A percentile compares a stretch with the other conserved stretches of the same genome.
Evolutionary conservation across 2,113 vertebrate genomes (phyloP).

Genomic region (Pelobates fuscus): DNA sequence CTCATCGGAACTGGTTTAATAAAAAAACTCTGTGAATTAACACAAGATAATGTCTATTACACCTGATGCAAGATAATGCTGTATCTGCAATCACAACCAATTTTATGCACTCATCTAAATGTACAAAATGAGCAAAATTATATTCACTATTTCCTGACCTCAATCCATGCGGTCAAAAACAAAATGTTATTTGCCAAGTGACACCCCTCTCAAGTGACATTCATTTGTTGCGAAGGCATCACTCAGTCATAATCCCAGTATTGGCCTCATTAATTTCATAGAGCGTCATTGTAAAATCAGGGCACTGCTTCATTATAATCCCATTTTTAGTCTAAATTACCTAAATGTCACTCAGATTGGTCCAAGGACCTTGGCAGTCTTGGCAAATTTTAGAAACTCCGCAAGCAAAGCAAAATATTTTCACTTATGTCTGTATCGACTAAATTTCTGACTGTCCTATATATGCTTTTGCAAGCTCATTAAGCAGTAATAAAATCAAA

Average conservation of each 20-base stretch:
- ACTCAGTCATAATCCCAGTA: slow-evolving; percentile 41
- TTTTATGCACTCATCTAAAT: not conserved
- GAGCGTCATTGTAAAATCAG: slow-evolving; percentile 45
- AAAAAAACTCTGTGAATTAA: slow-evolving; percentile 21
- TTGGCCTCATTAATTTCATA: slow-evolving; percentile 45
- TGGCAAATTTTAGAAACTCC: slow-evolving; percentile 47
- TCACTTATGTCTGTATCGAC: slow-evolving; percentile 19
- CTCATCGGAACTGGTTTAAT: not conserved
- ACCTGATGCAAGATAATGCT: slow-evolving; percentile 5
- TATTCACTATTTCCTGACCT: slow-evolving; percentile 1
- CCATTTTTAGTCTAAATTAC: slow-evolving; percentile 50
- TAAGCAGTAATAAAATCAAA: slow-evolving; percentile 43
- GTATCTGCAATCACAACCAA: not conserved
- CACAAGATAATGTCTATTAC: not conserved
- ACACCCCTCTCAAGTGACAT: slow-evolving; percentile 41
- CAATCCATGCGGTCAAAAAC: slow-evolving; percentile 22
- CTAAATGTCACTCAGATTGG: slow-evolving; percentile 49
- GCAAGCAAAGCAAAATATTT: slow-evolving; percentile 49
- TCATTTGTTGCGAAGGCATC: slow-evolving; percentile 42
- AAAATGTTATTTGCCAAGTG: slow-evolving; percentile 30
- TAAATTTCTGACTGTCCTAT: slow-evolving; percentile 36
- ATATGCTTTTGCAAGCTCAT: slow-evolving; percentile 37
- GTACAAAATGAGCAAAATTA: not conserved
- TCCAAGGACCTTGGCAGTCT: slow-evolving; percentile 44
- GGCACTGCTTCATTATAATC: slow-evolving; percentile 48